Base-by-base conservation (phyloP, 2,113 vertebrate species). In the Neogale vison region DNA sequence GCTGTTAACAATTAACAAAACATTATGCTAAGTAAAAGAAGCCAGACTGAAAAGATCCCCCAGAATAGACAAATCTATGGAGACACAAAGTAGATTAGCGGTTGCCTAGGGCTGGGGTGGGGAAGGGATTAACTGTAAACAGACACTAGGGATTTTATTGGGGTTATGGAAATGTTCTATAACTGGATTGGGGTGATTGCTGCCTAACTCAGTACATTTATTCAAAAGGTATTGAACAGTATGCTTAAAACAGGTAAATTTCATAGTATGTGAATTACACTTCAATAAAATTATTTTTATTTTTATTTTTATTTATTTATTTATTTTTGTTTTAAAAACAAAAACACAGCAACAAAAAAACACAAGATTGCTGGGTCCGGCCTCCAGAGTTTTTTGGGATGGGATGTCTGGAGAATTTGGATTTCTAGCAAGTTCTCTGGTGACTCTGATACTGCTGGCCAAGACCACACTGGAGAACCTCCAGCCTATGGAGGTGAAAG, bases 1-100 rank as follows among this genome's bases (percentile, higher is more conserved):
- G 79, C 82, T 94, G 72, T 84, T 93, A 94, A 91, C 63, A 87
- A 97, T 77, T 77, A 94, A 96, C 77, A 88, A 97, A 86, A 92
- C 67, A 52, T 95, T 88, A 80, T 87, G 61, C 87, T 92, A 79
- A 79, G 57, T 95, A 26, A 92, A 83, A 90, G 76, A 93, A 96
- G 85, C 31, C 55, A 74, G 52, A 79, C 67, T 85, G 81, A 82
- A 72, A 89, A 95, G 69, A 93, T 71, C 55, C 5, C 39, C 90
- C 55, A 86, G 84, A 90, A 94, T 39, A 77, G 52, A 57, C 74
- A 95, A 72, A 87, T 90, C 94, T 81, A 14, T 61, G 88, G 29
- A 90, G 92, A 93, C 34, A 50, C 24, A 85, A 97, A 88, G 86
- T 63, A 91, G 92, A 90, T 91, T 87, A 47, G 45, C 24, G 29